Evolutionary conservation across 1,140 invertebrate genomes (phyloP).

Genomic region (Forficula auricularia): DNA sequence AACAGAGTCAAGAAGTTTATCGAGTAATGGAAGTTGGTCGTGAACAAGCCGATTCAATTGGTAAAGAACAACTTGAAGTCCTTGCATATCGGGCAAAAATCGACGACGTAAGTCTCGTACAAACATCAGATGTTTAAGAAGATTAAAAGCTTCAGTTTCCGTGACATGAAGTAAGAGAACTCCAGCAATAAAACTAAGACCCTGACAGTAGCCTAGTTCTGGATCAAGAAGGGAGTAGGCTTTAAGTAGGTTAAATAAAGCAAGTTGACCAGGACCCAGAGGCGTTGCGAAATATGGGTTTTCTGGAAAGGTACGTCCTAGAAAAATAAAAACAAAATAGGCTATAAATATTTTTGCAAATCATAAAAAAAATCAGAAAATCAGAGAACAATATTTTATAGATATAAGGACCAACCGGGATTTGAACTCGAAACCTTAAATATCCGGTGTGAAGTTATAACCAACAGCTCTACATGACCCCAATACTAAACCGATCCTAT

Average conservation of each 20-base stretch:
- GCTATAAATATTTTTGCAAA: conserved; percentile 1
- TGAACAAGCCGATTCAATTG: conserved; percentile 82
- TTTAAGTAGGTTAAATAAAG: conserved; percentile 86
- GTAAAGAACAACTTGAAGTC: conserved; percentile 80
- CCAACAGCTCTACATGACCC: too few relatives aligned
- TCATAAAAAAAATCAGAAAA: conserved; percentile 2
- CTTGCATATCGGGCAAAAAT: conserved; percentile 85
- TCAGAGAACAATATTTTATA: background rate
- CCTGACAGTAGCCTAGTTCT: conserved; percentile 91
- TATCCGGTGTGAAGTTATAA: too few relatives aligned
- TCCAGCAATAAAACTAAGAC: conserved; percentile 86
- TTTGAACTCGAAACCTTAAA: too few relatives aligned
- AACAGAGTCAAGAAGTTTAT: conserved; percentile 72
- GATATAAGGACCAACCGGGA: too few relatives aligned
- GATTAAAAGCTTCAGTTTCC: conserved; percentile 71
- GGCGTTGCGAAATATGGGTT: conserved; percentile 80
- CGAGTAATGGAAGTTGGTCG: conserved; percentile 68
- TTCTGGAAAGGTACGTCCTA: conserved; percentile 83
- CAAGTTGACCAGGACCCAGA: conserved; percentile 75
- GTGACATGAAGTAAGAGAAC: conserved; percentile 82
- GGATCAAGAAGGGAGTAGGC: conserved; percentile 87
- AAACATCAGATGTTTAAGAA: conserved; percentile 83
- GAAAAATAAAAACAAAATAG: conserved; percentile 14
- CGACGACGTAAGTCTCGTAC: conserved; percentile 65
- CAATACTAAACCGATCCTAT: too few relatives aligned